phyloP scores from a whole-genome alignment of 2,888 invertebrate genomes.

The Cerceris ruficornis region DNA sequence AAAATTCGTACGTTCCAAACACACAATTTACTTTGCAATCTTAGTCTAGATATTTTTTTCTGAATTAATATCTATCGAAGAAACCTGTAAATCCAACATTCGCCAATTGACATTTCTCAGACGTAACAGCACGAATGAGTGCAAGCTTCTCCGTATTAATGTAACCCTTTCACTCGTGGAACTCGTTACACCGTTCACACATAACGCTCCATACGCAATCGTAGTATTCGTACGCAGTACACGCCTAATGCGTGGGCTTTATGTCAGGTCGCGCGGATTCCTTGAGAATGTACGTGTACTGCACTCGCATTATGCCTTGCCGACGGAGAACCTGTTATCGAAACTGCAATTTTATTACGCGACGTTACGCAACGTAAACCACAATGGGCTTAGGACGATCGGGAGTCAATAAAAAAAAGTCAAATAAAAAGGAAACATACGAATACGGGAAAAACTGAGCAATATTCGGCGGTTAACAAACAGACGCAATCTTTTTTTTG shows the following conservation, averaged over 20 bases:
- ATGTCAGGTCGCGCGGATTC: conserved; percentile 51
- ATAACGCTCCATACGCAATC: conserved; percentile 52
- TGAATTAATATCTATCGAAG: too few relatives aligned
- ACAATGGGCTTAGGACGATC: not conserved
- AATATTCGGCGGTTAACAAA: not conserved
- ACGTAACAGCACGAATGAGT: conserved; percentile 19
- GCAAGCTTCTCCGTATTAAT: conserved; percentile 28
- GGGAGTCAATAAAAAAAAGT: not conserved
- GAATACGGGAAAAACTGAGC: not conserved
- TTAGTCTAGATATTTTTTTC: too few relatives aligned
- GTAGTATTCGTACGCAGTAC: conserved; percentile 26
- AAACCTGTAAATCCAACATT: too few relatives aligned
- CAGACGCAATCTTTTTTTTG: not conserved
- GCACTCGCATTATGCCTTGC: conserved; percentile 22
- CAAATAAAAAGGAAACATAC: not conserved
- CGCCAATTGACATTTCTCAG: conserved; percentile 8
- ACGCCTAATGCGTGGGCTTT: conserved; percentile 59
- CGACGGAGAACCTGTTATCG: conserved; percentile 44
- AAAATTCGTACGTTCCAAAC: too few relatives aligned
- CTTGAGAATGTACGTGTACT: conserved; percentile 42
- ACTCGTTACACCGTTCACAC: conserved; percentile 57
- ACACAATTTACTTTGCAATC: too few relatives aligned
- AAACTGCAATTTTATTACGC: conserved; percentile 51
- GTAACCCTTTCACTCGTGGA: conserved; percentile 59
- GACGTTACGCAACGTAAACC: conserved; percentile 37